These are phyloP conservation scores for Serranochromis macrocephalus DNA, from an alignment of 2,113 vertebrate genomes.

Conservation along the genomic window DNA sequence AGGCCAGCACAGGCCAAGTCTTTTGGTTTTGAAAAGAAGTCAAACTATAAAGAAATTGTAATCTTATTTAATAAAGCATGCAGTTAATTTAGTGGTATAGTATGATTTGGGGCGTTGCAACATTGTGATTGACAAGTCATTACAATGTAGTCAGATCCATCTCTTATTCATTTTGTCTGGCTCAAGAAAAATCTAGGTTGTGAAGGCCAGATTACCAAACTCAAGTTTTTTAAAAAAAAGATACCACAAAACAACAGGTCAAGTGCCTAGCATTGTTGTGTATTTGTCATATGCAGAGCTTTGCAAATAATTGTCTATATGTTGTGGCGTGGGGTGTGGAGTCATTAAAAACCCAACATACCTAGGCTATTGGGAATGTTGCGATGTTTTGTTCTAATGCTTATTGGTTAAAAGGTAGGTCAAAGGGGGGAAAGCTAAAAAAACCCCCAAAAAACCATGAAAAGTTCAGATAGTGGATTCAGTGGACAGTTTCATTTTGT, in stretches of 20 bases:
- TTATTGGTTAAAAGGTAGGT: neutral
- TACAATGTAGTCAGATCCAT: neutral
- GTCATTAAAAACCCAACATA: neutral
- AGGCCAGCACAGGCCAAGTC: neutral
- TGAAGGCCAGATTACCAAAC: neutral
- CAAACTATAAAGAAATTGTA: neutral
- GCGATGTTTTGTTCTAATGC: rapidly evolving
- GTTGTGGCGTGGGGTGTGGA: neutral
- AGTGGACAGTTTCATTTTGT: neutral
- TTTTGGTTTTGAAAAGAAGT: neutral
- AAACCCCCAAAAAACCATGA: rapidly evolving
- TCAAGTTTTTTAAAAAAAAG: neutral
- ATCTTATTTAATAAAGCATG: neutral
- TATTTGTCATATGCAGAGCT: neutral
- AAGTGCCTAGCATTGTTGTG: neutral
- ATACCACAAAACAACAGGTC: neutral
- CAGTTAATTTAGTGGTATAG: neutral
- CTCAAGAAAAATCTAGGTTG: neutral
- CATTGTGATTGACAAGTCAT: neutral
- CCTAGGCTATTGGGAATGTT: neutral
- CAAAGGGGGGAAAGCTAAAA: neutral
- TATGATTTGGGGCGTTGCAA: neutral
- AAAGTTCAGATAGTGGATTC: neutral
- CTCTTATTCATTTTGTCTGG: neutral
- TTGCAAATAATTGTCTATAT: neutral